These are phyloP conservation scores for Oryctolagus cuniculus DNA, from an alignment of 2,113 vertebrate genomes.

Conservation along the genomic window mOryCun1.1 NC_091435.1:138222501-138223000, in stretches of 20 bases:
- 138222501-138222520: too few species aligned
- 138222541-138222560: too few species aligned
- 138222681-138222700: not conserved
- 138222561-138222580: too few species aligned
- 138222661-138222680: not conserved
- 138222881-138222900: conserved; percentile 1
- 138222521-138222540: too few species aligned
- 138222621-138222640: not conserved
- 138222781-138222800: conserved; percentile 43
- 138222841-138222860: conserved; percentile 44
- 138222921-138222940: not conserved
- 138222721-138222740: not conserved
- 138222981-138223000: not conserved
- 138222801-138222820: conserved; percentile 63
- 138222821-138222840: conserved; percentile 59
- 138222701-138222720: not conserved
- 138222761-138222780: conserved; percentile 43
- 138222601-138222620: not conserved
- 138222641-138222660: not conserved
- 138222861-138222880: conserved; percentile 8
- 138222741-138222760: not conserved
- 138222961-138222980: not conserved
- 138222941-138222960: not conserved
- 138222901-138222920: not conserved
- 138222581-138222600: not conserved